Conservation (phyloP, 1,140 invertebrate species). For the Anastrepha ludens region DNA sequence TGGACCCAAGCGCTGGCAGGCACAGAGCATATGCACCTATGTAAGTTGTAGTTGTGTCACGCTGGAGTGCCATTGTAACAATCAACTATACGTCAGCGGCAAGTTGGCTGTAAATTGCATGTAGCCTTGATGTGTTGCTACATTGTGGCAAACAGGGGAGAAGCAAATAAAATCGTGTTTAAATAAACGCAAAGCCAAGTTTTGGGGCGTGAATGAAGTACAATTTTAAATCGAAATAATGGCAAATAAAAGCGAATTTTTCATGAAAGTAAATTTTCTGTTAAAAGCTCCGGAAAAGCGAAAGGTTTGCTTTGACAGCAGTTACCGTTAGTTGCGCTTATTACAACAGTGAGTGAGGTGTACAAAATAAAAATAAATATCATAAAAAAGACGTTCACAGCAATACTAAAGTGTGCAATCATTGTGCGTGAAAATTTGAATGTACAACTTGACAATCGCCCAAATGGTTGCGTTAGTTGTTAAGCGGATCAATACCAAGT, state of each 20-base stretch:
- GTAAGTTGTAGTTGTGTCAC: background rate
- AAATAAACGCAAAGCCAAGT: background rate
- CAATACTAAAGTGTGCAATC: background rate
- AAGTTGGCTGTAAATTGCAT: background rate
- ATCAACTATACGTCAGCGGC: background rate
- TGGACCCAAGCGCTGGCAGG: background rate
- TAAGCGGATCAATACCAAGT: slow-evolving; percentile 8
- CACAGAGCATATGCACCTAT: background rate
- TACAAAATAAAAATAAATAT: background rate
- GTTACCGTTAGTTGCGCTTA: background rate
- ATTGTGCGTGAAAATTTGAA: background rate
- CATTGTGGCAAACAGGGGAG: background rate
- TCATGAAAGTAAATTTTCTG: background rate
- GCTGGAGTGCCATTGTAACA: background rate
- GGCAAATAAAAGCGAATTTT: background rate
- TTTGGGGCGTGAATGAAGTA: background rate
- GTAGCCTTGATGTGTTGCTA: background rate
- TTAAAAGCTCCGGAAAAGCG: background rate
- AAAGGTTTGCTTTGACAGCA: background rate
- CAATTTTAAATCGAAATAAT: slow-evolving; percentile 15
- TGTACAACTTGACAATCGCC: background rate
- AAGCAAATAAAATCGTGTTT: background rate
- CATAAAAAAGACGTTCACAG: background rate
- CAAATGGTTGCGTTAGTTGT: background rate
- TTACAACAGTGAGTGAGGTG: slow-evolving; percentile 15